A percentile compares a stretch with the other conserved stretches of the same genome.
Conservation (phyloP, 2,797 vertebrate genomes). For the Pseudomugil tenellus region DNA sequence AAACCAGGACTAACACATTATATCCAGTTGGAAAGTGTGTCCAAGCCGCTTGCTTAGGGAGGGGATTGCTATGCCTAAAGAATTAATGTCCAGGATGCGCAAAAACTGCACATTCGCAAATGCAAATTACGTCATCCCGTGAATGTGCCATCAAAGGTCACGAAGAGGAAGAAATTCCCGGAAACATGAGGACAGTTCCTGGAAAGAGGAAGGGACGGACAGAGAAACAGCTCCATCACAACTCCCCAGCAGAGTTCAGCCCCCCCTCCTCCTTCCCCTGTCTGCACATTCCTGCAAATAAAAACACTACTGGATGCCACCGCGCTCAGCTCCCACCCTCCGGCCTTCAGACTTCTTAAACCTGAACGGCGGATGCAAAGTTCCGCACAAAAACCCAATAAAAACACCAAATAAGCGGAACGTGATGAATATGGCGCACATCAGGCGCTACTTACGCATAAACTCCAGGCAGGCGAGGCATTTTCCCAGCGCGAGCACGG, state of each 20-base stretch:
- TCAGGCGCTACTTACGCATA: constrained; percentile 58
- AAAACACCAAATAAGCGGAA: background rate
- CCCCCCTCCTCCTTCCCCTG: constrained; percentile 4
- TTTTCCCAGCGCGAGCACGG: constrained; percentile 63
- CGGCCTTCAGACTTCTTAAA: too few species aligned
- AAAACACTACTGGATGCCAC: constrained; percentile 39
- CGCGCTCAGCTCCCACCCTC: constrained; percentile 58
- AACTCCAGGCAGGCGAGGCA: constrained; percentile 72
- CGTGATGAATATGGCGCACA: background rate
- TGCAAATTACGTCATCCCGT: background rate
- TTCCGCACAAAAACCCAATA: too few species aligned
- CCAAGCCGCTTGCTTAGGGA: too few species aligned
- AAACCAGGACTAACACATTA: too few species aligned
- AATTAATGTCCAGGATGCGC: background rate
- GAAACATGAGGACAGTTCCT: background rate
- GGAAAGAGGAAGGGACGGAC: constrained; percentile 3
- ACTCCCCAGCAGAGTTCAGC: background rate
- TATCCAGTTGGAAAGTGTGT: too few species aligned
- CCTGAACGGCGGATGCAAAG: too few species aligned
- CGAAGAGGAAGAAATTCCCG: background rate
- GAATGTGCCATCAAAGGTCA: too few species aligned
- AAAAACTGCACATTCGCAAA: background rate
- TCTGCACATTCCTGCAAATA: constrained; percentile 56
- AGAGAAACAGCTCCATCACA: constrained; percentile 36
- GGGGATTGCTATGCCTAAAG: background rate